Conservation (phyloP, 2,888 invertebrate species). For the Lasioglossum morio region DNA sequence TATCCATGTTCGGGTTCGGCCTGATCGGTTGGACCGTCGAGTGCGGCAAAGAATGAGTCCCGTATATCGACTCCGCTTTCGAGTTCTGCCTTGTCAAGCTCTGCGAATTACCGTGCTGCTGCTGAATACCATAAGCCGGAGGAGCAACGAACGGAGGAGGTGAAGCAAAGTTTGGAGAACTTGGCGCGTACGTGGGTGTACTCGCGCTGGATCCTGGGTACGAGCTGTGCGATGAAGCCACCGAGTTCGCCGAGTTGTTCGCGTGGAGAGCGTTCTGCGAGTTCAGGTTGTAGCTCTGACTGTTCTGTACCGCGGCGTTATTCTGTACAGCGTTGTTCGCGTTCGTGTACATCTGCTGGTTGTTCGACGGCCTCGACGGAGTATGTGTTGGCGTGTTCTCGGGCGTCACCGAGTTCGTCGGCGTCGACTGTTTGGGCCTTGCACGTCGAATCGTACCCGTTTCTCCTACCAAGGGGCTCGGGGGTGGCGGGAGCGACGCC, state of each 20-base stretch:
- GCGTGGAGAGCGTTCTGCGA: constrained; percentile 44
- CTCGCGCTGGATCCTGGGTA: constrained; percentile 80
- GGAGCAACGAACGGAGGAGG: constrained; percentile 76
- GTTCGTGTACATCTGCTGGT: constrained; percentile 73
- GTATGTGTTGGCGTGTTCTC: constrained; percentile 85
- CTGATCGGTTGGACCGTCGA: constrained; percentile 74
- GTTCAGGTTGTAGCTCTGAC: constrained; percentile 68
- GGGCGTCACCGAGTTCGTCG: constrained; percentile 84
- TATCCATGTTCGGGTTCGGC: constrained; percentile 81
- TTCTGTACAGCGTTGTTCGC: constrained; percentile 80
- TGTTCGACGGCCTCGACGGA: constrained; percentile 78
- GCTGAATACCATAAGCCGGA: constrained; percentile 79
- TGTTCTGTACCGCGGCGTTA: constrained; percentile 76
- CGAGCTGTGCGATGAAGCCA: constrained; percentile 78
- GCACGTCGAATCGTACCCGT: constrained; percentile 85
- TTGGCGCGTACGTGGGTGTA: constrained; percentile 79
- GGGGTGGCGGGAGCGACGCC: constrained; percentile 91
- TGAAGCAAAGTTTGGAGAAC: constrained; percentile 75
- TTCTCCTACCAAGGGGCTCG: constrained; percentile 86
- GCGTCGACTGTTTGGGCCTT: constrained; percentile 80
- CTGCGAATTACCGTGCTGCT: constrained; percentile 66
- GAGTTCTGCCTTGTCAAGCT: constrained; percentile 78
- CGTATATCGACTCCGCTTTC: constrained; percentile 78
- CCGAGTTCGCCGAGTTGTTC: constrained; percentile 73
- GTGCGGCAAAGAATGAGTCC: constrained; percentile 54